These are phyloP conservation scores for Aphis craccivora DNA, from an alignment of 1,140 invertebrate genomes.

Conservation along the genomic window DNA sequence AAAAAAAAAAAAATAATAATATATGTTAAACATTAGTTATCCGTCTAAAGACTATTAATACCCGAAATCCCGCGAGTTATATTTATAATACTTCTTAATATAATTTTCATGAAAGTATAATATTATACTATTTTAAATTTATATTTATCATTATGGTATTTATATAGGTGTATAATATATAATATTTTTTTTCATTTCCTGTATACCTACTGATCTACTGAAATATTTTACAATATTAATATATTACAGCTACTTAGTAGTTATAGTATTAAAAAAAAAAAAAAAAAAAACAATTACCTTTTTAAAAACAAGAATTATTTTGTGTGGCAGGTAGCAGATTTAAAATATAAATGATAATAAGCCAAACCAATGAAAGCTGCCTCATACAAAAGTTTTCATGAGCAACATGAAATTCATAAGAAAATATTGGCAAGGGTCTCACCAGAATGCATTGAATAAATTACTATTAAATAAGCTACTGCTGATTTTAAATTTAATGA, in stretches of 20 bases:
- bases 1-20: neutral
- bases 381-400: neutral
- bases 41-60: neutral
- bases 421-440: neutral
- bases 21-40: neutral
- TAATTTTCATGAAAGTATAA: neutral
- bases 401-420: neutral
- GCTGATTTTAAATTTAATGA: neutral
- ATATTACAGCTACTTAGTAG: neutral
- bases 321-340: rapidly evolving
- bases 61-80: neutral
- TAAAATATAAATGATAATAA: neutral
- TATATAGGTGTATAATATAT: neutral
- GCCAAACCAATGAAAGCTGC: neutral
- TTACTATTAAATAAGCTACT: neutral
- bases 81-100: neutral
- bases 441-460: too few species aligned
- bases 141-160: neutral
- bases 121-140: neutral
- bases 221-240: neutral
- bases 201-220: neutral
- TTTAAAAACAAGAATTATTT: neutral
- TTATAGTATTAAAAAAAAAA: neutral
- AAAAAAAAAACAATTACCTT: too few species aligned
- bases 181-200: neutral